Conservation (phyloP, 2,797 vertebrate species). For the Trachops cirrhosus region DNA sequence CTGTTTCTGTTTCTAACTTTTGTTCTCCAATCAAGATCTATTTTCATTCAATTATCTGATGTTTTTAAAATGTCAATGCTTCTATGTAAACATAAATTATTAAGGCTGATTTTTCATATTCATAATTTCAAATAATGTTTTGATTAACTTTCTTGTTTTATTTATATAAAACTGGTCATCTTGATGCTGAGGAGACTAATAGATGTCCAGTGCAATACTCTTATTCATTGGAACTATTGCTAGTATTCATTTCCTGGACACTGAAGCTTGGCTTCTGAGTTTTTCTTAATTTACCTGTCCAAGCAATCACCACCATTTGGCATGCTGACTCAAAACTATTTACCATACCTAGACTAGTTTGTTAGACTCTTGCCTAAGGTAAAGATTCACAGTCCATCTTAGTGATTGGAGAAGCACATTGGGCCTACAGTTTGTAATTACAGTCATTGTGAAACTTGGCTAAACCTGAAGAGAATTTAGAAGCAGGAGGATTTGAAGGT, state of each 20-base stretch:
- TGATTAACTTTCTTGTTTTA: neutral
- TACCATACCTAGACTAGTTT: neutral
- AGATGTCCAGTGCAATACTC: neutral
- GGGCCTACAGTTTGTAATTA: neutral
- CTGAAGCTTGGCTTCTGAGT: neutral
- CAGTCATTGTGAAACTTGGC: neutral
- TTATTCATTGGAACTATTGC: neutral
- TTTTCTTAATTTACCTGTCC: neutral
- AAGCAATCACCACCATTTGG: neutral
- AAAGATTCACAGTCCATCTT: neutral
- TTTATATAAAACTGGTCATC: neutral
- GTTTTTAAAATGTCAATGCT: neutral
- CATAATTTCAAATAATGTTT: neutral
- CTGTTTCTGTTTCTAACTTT: neutral
- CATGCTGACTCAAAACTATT: neutral
- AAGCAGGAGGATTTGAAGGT: neutral
- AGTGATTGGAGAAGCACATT: neutral
- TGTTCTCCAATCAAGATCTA: neutral
- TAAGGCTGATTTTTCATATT: neutral
- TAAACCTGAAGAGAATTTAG: neutral
- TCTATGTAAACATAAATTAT: neutral
- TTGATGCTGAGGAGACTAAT: neutral
- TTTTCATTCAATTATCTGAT: neutral
- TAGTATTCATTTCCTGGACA: neutral
- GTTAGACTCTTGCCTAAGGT: neutral